A percentile compares a stretch with the other conserved stretches of the same genome.
phyloP scores from a whole-genome alignment of 2,888 invertebrate species.

The Acleris sparsana region DNA sequence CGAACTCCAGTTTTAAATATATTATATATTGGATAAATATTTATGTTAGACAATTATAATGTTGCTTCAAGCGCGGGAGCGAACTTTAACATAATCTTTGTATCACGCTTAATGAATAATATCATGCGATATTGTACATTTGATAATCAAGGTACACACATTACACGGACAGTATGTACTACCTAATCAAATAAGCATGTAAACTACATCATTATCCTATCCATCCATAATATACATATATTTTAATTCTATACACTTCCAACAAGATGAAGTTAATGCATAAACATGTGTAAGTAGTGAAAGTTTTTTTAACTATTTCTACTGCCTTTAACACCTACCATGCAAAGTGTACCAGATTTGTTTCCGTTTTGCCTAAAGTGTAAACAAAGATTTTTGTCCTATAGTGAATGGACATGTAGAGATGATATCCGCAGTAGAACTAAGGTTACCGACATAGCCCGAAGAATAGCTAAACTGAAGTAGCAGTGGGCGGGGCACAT shows the following conservation, averaged over 20 bases:
- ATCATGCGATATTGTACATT: slow-evolving; percentile 65
- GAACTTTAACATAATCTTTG: slow-evolving; percentile 66
- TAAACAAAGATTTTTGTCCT: no score
- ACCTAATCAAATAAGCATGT: slow-evolving; percentile 58
- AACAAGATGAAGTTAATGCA: slow-evolving; percentile 63
- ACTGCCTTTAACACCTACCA: slow-evolving; percentile 68
- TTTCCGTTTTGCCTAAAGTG: no score
- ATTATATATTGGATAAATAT: slow-evolving; percentile 79
- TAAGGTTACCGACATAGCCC: no score
- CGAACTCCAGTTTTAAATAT: slow-evolving; percentile 54
- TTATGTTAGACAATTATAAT: slow-evolving; percentile 79
- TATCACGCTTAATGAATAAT: slow-evolving; percentile 60
- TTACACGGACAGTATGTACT: slow-evolving; percentile 52
- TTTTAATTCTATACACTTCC: slow-evolving; percentile 61
- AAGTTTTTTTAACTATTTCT: slow-evolving; percentile 57
- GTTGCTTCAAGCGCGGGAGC: slow-evolving; percentile 74
- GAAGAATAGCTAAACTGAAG: no score
- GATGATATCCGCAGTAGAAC: no score
- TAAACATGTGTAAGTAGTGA: slow-evolving; percentile 52
- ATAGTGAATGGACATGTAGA: no score
- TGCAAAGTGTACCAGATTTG: slow-evolving; percentile 62
- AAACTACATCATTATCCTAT: slow-evolving; percentile 58
- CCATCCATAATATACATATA: slow-evolving; percentile 76
- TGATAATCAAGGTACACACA: slow-evolving; percentile 52
- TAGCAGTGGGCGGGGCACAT: no score